phyloP scores from a whole-genome alignment of 2,113 vertebrate species.

The Sinocyclocheilus maitianheensis region DNA sequence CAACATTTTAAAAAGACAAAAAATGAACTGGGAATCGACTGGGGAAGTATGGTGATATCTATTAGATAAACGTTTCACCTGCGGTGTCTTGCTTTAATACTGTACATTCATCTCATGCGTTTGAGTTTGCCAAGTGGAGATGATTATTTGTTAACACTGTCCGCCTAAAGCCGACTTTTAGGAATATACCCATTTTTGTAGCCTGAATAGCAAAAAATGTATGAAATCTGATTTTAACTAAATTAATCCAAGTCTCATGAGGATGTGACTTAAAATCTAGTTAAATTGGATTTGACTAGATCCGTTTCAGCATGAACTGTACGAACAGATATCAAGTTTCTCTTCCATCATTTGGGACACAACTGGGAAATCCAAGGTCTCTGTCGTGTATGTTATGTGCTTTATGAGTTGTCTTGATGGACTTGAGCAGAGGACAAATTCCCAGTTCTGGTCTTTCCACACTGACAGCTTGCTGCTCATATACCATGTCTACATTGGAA shows the following conservation, averaged over 20 bases:
- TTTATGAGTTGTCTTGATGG: neutral
- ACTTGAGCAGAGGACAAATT: neutral
- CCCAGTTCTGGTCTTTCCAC: neutral
- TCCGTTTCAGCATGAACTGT: conserved; percentile 8
- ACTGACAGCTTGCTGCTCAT: neutral
- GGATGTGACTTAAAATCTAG: neutral
- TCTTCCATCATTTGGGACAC: neutral
- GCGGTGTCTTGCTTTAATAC: neutral
- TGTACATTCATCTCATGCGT: neutral
- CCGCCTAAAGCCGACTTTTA: neutral
- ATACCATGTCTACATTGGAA: neutral
- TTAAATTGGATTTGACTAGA: conserved; percentile 18
- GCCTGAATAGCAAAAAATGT: neutral
- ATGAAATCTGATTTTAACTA: conserved; percentile 14
- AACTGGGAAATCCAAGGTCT: neutral
- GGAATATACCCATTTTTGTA: neutral
- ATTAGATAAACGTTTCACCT: neutral
- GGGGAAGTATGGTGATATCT: neutral
- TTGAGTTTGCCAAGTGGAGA: neutral
- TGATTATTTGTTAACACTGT: neutral
- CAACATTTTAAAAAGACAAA: neutral
- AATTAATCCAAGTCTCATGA: neutral
- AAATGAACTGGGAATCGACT: neutral
- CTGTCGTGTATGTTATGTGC: neutral
- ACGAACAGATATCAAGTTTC: neutral